phyloP scores from a whole-genome alignment of 2,888 invertebrate species.

The Creontiades dilutus region DNA sequence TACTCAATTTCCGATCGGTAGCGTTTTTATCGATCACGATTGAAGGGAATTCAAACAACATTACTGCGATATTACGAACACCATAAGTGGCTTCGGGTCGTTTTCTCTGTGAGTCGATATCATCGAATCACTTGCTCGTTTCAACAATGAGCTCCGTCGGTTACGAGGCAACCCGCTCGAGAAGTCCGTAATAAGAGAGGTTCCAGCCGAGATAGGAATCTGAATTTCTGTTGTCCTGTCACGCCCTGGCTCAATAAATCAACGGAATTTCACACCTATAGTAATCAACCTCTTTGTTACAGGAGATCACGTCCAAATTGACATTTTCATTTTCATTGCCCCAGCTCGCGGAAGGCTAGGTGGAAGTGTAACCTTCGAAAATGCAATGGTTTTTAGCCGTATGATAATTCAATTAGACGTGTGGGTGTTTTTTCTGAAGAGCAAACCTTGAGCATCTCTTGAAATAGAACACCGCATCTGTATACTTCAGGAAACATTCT shows the following conservation, averaged over 20 bases:
- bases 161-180: constrained; percentile 15
- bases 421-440: too few species aligned
- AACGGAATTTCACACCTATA: constrained; percentile 18
- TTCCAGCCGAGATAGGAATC: background rate
- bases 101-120: background rate
- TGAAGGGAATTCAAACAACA: too few species aligned
- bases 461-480: too few species aligned
- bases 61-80: too few species aligned
- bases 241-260: background rate
- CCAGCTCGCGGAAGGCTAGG: background rate
- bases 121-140: background rate
- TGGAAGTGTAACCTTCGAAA: background rate
- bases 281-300: constrained; percentile 24
- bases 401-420: background rate
- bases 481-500: too few species aligned
- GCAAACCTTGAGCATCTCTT: too few species aligned
- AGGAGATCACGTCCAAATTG: background rate
- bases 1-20: too few species aligned
- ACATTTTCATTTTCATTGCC: constrained; percentile 41
- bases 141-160: background rate
- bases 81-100: background rate
- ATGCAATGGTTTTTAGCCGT: background rate
- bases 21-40: too few species aligned
- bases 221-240: constrained; percentile 10
- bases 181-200: constrained; percentile 11